A percentile compares a stretch with the other conserved stretches of the same genome.
phyloP scores from a whole-genome alignment of 1,140 invertebrate species.

The Procambarus virginalis region DNA sequence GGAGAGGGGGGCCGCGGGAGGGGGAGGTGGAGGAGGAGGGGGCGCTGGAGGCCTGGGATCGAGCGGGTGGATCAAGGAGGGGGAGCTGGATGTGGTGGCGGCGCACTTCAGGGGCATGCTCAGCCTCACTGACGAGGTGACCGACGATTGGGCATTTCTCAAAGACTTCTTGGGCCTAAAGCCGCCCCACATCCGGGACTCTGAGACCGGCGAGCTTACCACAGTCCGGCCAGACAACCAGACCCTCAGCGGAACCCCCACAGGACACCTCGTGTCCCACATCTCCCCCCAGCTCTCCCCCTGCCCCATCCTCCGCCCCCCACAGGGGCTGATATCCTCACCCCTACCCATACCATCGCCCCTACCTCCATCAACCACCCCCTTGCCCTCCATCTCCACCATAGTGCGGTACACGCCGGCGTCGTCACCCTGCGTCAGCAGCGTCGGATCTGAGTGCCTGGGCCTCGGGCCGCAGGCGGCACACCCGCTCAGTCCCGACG shows the following conservation, averaged over 20 bases:
- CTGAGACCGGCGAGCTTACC: conserved; percentile 55
- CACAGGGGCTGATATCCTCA: conserved; percentile 23
- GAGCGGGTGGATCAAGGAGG: conserved; percentile 16
- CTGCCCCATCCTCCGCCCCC: conserved; percentile 11
- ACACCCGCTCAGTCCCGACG: conserved; percentile 35
- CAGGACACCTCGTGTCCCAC: conserved; percentile 38
- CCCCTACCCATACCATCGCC: conserved; percentile 2
- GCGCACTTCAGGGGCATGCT: conserved; percentile 61
- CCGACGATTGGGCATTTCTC: conserved; percentile 60
- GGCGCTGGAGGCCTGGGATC: conserved; percentile 26
- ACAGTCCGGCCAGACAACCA: conserved; percentile 30
- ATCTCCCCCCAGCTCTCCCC: conserved; percentile 38
- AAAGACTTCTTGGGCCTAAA: conserved; percentile 54
- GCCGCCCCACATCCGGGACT: conserved; percentile 50
- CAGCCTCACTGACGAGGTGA: conserved; percentile 53
- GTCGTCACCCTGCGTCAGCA: conserved; percentile 40
- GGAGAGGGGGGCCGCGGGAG: conserved; percentile 20
- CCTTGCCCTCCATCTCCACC: conserved; percentile 58
- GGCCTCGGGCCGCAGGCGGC: conserved; percentile 17
- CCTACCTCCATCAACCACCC: conserved; percentile 24
- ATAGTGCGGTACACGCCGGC: conserved; percentile 38
- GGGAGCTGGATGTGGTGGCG: conserved; percentile 61
- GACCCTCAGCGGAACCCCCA: not conserved
- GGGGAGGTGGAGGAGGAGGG: conserved; percentile 26
- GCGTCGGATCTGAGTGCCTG: conserved; percentile 14